phyloP scores from a whole-genome alignment of 1,140 invertebrate genomes.

The Drosophila truncata region DNA sequence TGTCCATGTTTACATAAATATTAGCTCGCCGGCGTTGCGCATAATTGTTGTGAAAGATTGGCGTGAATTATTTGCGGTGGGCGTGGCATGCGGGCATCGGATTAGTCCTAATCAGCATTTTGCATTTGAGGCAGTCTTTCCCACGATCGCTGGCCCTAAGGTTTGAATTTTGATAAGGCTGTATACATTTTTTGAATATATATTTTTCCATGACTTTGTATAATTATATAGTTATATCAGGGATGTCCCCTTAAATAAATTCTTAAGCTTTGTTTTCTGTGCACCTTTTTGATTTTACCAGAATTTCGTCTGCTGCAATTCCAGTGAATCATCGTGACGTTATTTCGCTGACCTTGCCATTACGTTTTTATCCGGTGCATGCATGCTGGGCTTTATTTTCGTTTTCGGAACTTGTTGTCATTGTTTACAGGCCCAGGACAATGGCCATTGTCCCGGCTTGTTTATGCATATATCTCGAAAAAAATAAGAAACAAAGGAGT shows the following conservation, averaged over 20 bases:
- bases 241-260: neutral
- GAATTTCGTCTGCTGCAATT: slow-evolving; percentile 29
- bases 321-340: slow-evolving; percentile 25
- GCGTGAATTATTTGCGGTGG: slow-evolving; percentile 55
- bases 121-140: slow-evolving; percentile 22
- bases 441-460: slow-evolving; percentile 63
- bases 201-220: neutral
- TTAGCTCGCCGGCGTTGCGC: slow-evolving; percentile 55
- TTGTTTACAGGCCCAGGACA: slow-evolving; percentile 42
- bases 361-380: slow-evolving; percentile 13
- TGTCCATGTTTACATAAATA: slow-evolving; percentile 55
- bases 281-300: neutral
- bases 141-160: slow-evolving; percentile 19
- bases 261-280: neutral
- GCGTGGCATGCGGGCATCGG: slow-evolving; percentile 43
- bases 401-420: slow-evolving; percentile 20
- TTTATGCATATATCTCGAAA: slow-evolving; percentile 26
- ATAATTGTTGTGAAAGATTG: slow-evolving; percentile 68
- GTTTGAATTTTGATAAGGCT: slow-evolving; percentile 17
- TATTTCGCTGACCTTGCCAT: slow-evolving; percentile 27
- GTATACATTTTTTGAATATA: neutral
- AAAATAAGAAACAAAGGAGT: slow-evolving; percentile 30
- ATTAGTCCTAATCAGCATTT: slow-evolving; percentile 61
- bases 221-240: too few species aligned
- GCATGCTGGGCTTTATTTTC: slow-evolving; percentile 2